These are phyloP conservation scores for Chrysotoxum bicinctum DNA, from an alignment of 2,888 invertebrate species.

Conservation along the genomic window DNA sequence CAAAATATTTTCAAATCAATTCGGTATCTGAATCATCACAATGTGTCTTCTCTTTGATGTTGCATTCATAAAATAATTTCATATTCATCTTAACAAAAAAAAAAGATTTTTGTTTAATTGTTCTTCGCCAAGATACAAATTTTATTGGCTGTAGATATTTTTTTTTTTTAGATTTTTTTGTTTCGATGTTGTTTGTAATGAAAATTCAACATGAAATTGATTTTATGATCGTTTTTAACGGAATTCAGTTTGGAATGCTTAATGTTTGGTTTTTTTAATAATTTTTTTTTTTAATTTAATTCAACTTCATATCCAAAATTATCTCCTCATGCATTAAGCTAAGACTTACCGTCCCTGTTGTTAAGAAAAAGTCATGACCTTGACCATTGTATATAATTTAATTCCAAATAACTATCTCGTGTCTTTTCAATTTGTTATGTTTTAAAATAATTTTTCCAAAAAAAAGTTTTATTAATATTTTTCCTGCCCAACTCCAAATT, in stretches of 20 bases:
- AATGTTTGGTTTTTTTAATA: conserved; percentile 11
- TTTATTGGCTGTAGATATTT: conserved; percentile 51
- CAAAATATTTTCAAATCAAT: conserved; percentile 38
- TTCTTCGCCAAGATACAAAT: conserved; percentile 31
- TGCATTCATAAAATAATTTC: conserved; percentile 61
- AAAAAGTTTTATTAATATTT: no score
- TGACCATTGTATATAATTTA: not conserved
- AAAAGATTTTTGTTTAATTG: conserved; percentile 1
- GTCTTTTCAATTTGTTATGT: not conserved
- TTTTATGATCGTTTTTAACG: conserved; percentile 13
- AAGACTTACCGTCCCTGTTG: conserved; percentile 28
- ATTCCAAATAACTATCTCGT: not conserved
- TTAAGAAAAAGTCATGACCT: not conserved
- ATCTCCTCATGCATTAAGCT: conserved; percentile 47
- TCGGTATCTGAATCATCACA: conserved; percentile 73
- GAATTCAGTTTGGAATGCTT: conserved; percentile 54
- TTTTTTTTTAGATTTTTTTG: conserved; percentile 7
- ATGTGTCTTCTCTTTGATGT: conserved; percentile 67
- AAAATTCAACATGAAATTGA: conserved; percentile 41
- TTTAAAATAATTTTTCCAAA: not conserved
- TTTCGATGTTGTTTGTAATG: conserved; percentile 66
- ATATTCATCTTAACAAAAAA: conserved; percentile 38
- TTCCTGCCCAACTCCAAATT: no score
- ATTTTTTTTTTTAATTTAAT: conserved; percentile 18
- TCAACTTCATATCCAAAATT: conserved; percentile 22